Evolutionary conservation across 2,113 vertebrate genomes (phyloP), one percentile per base, ranked within the genome.

Genomic region (Isichthys henryi): DNA sequence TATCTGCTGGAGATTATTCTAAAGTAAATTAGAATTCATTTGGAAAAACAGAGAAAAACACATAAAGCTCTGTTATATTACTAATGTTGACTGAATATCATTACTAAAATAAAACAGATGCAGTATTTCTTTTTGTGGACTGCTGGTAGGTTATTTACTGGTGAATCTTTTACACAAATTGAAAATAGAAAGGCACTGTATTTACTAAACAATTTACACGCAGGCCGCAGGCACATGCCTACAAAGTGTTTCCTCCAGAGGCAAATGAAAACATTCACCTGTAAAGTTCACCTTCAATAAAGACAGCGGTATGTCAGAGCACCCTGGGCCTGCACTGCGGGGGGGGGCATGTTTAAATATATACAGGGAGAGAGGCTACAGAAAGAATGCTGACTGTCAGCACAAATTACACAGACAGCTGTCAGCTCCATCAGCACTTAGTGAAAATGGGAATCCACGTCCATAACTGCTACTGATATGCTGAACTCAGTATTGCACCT

Each of bases 371-470:
- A 82, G 70, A 82, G 13, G 45, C 46, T 46, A 77, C 45, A 77
- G 4, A 19, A 31, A 77, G n/a, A 88, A 80, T 80, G 46, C 31
- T 52, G n/a, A 13, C 88, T 35, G 70, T 80, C 88, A 88, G 77
- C 49, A 88, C n/a, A 77, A 77, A 88, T 82, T 80, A 35, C 45
- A 52, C 19, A 35, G 77, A 89, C 88, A 84, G 77, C 74, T 89
- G 88, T 52, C 88, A 21, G 31, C 86, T 58, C 88, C 46, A 52
- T 84, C 74, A 80, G 77, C 35, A 35, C 50, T 56, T 53, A 62
- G 27, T 5, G 10, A 52, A 89, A 80, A 89, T 49, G 15, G 50
- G 82, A 66, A 45, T 27, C 21, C 52, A 17, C 48, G 6, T 49
- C n/a, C 4, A 19, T 19, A 84, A 48, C 84, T 10, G 82, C 46